phyloP scores from a whole-genome alignment of 1,140 invertebrate genomes.

The Lepidurus apus region DNA sequence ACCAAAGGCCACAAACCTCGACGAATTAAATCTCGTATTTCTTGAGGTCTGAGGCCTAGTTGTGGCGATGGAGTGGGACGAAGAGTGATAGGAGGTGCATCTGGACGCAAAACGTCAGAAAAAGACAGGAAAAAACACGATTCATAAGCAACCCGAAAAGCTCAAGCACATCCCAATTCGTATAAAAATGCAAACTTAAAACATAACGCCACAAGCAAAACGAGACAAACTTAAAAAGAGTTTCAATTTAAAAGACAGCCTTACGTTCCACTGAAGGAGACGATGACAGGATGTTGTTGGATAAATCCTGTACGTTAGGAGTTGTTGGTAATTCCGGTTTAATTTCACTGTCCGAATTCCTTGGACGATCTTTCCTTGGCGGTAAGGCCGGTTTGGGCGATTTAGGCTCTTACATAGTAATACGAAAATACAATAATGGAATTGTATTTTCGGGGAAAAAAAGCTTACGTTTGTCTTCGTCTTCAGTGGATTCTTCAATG shows the following conservation, averaged over 20 bases:
- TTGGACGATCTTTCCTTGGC: constrained; percentile 27
- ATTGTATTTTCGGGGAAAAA: constrained; percentile 11
- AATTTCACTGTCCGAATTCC: constrained; percentile 4
- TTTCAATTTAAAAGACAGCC: neutral
- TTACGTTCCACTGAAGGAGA: neutral
- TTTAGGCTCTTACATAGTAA: neutral
- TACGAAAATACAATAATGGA: constrained; percentile 24
- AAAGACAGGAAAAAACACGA: constrained; percentile 4
- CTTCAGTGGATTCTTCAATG: constrained; percentile 37
- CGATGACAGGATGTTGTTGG: neutral
- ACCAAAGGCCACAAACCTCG: constrained; percentile 31
- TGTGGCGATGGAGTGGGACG: constrained; percentile 22
- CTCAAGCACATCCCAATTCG: neutral
- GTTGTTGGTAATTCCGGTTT: neutral
- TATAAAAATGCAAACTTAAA: neutral
- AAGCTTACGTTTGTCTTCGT: constrained; percentile 38
- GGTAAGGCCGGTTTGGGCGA: constrained; percentile 32
- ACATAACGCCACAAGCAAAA: too few species aligned
- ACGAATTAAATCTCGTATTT: constrained; percentile 33
- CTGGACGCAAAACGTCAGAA: neutral
- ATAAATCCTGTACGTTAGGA: neutral
- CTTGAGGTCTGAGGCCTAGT: constrained; percentile 32
- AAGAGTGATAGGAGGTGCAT: neutral
- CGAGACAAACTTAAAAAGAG: neutral
- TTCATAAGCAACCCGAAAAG: neutral